These are phyloP conservation scores for Hafferia zeledoni DNA, from an alignment of 2,797 vertebrate genomes.

Conservation along the genomic window DNA sequence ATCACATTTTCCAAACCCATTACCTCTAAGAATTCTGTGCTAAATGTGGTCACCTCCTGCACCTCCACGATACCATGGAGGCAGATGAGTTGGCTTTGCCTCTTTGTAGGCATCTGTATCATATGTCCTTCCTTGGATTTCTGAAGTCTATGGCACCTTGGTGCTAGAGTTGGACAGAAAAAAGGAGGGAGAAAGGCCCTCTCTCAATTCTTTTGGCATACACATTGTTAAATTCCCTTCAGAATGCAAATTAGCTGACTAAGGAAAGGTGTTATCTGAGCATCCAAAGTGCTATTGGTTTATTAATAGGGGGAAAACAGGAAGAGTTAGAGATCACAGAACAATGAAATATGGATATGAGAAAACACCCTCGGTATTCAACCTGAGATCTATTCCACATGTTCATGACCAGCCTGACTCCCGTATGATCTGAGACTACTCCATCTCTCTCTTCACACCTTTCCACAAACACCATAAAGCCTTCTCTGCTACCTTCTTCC, in stretches of 20 bases:
- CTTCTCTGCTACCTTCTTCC: neutral
- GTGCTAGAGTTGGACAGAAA: neutral
- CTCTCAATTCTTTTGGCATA: neutral
- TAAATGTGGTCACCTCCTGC: neutral
- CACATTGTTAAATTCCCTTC: neutral
- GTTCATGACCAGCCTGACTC: neutral
- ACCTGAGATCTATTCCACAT: neutral
- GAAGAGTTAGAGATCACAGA: neutral
- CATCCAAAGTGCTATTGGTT: neutral
- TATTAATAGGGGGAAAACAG: neutral
- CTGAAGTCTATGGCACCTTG: neutral
- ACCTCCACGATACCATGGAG: neutral
- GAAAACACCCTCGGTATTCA: neutral
- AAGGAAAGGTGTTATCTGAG: neutral
- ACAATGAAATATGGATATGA: neutral
- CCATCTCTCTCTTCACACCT: neutral
- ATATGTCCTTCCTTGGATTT: neutral
- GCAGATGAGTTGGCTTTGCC: neutral
- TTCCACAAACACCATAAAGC: neutral
- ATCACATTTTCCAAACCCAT: neutral
- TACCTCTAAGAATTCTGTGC: neutral
- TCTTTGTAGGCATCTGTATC: neutral
- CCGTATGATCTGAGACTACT: neutral
- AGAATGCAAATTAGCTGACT: neutral
- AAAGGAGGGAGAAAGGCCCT: neutral